Percentiles rank a stretch among this genome's conserved stretches.
Evolutionary conservation across 92 coral and sea anemone genomes (phyloP).

Genomic region (Umimayanthus chanpuru): DNA sequence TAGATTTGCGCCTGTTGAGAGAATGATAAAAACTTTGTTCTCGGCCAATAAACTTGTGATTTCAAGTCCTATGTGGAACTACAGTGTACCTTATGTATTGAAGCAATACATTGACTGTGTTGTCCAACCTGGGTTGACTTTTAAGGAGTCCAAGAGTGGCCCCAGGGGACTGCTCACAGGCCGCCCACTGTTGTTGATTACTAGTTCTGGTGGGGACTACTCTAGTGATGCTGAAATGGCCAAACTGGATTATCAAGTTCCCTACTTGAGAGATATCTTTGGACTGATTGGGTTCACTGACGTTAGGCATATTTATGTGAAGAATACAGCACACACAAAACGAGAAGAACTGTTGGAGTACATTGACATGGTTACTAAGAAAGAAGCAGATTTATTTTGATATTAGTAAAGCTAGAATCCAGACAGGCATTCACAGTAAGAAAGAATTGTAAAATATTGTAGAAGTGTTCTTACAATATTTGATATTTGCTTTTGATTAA

Average conservation of each 20-base stretch:
- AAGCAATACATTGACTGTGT: conserved; percentile 98
- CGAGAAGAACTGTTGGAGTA: conserved; percentile 56
- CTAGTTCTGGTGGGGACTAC: conserved; percentile 95
- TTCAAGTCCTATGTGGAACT: conserved; percentile 99
- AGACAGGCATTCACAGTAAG: no score
- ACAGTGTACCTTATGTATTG: conserved; percentile 92
- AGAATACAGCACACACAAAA: conserved; percentile 79
- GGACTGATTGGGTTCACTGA: conserved; percentile 94
- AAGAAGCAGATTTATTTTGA: conserved; percentile 71
- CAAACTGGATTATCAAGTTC: conserved; percentile 95
- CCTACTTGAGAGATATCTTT: conserved; percentile 90
- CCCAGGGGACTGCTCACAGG: conserved; percentile 89
- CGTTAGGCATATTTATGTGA: conserved; percentile 89
- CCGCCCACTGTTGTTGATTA: conserved; percentile 77
- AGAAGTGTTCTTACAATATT: no score
- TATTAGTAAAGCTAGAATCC: not conserved
- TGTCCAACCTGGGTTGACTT: conserved; percentile 96
- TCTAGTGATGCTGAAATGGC: conserved; percentile 71
- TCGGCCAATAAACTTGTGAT: conserved; percentile 91
- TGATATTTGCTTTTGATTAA: no score
- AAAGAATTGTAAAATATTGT: no score
- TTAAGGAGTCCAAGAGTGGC: conserved; percentile 79
- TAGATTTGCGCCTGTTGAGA: conserved; percentile 78
- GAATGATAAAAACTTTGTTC: conserved; percentile 82
- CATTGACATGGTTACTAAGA: conserved; percentile 52